phyloP scores from a whole-genome alignment of 2,888 invertebrate species.

The Papilio demoleus region DNA sequence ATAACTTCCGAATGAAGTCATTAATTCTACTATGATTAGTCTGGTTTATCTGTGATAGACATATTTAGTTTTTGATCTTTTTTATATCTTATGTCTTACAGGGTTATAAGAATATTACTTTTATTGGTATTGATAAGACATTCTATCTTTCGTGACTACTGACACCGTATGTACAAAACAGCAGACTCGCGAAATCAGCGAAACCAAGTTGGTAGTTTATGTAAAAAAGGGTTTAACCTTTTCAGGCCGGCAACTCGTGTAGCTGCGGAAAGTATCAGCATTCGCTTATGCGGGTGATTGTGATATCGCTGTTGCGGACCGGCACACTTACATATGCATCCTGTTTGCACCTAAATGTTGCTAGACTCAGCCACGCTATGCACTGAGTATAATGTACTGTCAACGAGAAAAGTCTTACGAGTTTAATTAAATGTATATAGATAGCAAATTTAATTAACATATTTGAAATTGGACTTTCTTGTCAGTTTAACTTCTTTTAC shows the following conservation, averaged over 20 bases:
- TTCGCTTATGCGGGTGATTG: constrained; percentile 31
- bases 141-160: too few species aligned
- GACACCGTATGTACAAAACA: too few species aligned
- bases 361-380: constrained; percentile 5
- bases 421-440: not conserved
- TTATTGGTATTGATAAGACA: too few species aligned
- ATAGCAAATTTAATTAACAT: not conserved
- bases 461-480: too few species aligned
- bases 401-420: not conserved
- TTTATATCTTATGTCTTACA: not conserved
- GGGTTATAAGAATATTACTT: too few species aligned
- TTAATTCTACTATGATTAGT: not conserved
- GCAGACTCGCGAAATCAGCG: not conserved
- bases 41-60: not conserved
- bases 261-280: constrained; percentile 24
- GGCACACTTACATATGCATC: constrained; percentile 26
- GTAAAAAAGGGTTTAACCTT: not conserved
- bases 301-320: constrained; percentile 4
- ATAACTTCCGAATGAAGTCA: constrained; percentile 20
- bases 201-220: not conserved
- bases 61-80: not conserved
- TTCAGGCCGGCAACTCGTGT: constrained; percentile 3
- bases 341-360: constrained; percentile 17
- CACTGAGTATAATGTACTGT: not conserved
- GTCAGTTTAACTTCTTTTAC: too few species aligned